Evolutionary conservation across 2,888 invertebrate species (phyloP), one percentile per base, ranked within the genome.

Genomic region (Perizoma flavofasciatum): DNA sequence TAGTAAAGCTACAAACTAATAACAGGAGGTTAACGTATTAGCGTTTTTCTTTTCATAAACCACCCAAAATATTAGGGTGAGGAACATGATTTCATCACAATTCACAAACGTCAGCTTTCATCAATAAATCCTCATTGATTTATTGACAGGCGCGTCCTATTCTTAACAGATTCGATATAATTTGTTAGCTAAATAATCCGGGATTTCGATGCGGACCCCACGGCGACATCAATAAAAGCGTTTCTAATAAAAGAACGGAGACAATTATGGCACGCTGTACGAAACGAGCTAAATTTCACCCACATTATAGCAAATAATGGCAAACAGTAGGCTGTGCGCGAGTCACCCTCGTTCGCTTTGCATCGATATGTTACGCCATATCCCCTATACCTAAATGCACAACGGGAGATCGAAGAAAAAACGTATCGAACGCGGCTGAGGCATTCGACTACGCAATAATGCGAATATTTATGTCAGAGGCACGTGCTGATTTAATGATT

Each of bases 161-260:
- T 89, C 87, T 85, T 78, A 82, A 82, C 87, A 85, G 88, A 89
- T 88, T 87, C 86, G 78, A 83, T 83, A 85, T 90, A 91, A 91
- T 91, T 92, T 92, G 92, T 92, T 89, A 91, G 86, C 89, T 88
- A 91, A 92, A 91, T 91, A 91, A 91, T 91, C 90, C 89, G 78
- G 86, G 87, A 85, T 89, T 89, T 85, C 70, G 82, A 81, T 86
- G 87, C 83, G 72, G 63, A 73, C 78, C 78, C 80, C 74, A 74
- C 71, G 61, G 66, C 70, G 75, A 71, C 72, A 79, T 79, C 78
- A 81, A 81, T 81, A 78, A 81, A 80, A 79, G 68, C 75, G 71
- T 73, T 78, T 71, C 72, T 70, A 80, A 88, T 88, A 88, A 87
- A 88, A 83, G 85, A 82, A 79, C 77, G 79, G 78, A 84, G 85